Percentiles rank a stretch among this genome's conserved stretches.
phyloP scores from a whole-genome alignment of 2,113 vertebrate genomes.

The Aptenodytes patagonicus region DNA sequence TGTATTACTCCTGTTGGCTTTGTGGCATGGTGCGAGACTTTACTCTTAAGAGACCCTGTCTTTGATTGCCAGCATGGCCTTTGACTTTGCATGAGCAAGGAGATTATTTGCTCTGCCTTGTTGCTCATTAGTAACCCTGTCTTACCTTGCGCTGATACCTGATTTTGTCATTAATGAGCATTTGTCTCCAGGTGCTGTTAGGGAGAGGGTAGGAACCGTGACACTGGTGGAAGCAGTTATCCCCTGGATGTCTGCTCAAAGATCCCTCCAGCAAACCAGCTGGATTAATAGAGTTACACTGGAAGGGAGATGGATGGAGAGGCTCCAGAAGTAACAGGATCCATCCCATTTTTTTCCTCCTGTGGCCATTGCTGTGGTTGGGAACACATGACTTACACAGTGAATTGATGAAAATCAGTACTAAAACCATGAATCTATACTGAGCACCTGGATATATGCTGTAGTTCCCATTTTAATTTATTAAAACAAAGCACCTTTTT shows the following conservation, averaged over 20 bases:
- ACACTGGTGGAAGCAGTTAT: background rate
- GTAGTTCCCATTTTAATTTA: background rate
- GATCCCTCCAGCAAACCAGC: background rate
- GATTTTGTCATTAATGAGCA: background rate
- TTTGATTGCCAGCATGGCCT: background rate
- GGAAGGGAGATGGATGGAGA: background rate
- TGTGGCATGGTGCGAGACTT: background rate
- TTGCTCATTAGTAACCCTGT: background rate
- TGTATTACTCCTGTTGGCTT: background rate
- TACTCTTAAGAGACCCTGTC: background rate
- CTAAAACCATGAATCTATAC: background rate
- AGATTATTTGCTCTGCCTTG: background rate
- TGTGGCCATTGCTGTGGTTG: background rate
- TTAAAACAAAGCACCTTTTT: background rate
- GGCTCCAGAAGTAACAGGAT: background rate
- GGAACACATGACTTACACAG: background rate
- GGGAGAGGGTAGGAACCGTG: background rate
- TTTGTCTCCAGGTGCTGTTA: background rate
- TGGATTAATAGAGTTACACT: background rate
- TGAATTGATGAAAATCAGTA: background rate
- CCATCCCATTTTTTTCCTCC: background rate
- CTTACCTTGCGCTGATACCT: background rate
- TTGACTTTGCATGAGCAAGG: background rate
- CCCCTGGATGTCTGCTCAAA: background rate
- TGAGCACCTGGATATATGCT: background rate